Evolutionary conservation across 2,888 invertebrate genomes (phyloP).

Genomic region (Amitus sp.): DNA sequence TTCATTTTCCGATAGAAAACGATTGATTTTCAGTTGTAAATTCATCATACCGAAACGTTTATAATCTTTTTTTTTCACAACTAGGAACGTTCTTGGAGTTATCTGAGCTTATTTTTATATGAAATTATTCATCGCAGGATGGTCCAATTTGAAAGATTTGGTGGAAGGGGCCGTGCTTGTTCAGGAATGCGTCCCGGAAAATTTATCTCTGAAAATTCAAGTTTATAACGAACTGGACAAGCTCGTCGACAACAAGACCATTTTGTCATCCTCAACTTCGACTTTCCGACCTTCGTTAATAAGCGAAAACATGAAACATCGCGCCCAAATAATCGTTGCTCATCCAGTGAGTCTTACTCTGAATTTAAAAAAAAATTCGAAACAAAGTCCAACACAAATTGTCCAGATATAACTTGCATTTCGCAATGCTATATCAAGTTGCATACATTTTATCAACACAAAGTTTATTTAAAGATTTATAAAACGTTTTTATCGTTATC

Average conservation of each 20-base stretch:
- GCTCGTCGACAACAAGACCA: slow-evolving; percentile 78
- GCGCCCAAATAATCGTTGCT: slow-evolving; percentile 78
- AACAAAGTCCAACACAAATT: no score
- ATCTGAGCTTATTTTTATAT: no score
- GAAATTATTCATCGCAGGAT: slow-evolving; percentile 66
- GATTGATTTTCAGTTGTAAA: no score
- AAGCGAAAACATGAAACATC: slow-evolving; percentile 81
- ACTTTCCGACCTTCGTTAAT: slow-evolving; percentile 91
- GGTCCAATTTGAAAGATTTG: slow-evolving; percentile 75
- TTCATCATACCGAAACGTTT: no score
- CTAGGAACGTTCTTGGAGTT: no score
- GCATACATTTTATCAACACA: background rate
- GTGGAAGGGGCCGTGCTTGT: slow-evolving; percentile 82
- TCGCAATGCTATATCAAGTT: background rate
- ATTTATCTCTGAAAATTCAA: slow-evolving; percentile 82
- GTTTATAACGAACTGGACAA: slow-evolving; percentile 83
- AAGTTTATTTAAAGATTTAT: no score
- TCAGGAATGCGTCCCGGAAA: slow-evolving; percentile 96
- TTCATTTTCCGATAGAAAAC: no score
- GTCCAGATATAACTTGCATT: no score
- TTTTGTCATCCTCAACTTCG: slow-evolving; percentile 93
- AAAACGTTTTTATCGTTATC: no score
- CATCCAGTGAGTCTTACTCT: slow-evolving; percentile 82
- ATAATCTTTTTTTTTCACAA: no score
- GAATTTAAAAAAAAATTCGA: no score